Evolutionary conservation across 2,888 invertebrate genomes (phyloP).

Genomic region (Tipula unca): DNA sequence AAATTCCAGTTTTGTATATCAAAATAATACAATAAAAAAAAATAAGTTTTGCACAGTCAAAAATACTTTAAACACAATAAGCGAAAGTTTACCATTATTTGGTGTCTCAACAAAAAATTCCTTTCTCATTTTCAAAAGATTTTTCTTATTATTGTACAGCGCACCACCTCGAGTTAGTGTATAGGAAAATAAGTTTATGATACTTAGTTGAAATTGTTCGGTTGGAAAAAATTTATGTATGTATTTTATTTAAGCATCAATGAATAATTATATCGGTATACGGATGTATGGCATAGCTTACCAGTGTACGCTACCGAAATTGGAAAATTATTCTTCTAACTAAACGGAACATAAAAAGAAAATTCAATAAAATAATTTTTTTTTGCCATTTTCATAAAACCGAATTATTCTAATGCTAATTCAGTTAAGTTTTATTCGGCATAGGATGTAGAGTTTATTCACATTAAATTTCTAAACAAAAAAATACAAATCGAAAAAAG

Average conservation of each 20-base stretch:
- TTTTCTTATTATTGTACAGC: background rate
- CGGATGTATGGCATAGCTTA: no score
- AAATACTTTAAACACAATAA: background rate
- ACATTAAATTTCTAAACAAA: background rate
- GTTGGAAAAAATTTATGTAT: background rate
- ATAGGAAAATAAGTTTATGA: background rate
- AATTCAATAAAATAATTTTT: background rate
- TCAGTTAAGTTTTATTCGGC: background rate
- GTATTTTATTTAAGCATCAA: background rate
- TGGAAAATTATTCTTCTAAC: background rate
- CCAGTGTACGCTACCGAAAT: background rate
- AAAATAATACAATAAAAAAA: background rate
- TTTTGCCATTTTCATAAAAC: background rate
- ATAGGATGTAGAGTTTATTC: background rate
- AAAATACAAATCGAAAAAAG: background rate
- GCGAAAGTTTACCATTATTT: background rate
- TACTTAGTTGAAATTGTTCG: background rate
- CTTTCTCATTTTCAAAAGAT: background rate
- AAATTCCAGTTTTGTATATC: no score
- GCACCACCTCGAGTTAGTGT: background rate
- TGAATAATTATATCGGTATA: background rate
- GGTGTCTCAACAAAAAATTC: background rate
- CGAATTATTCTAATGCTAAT: constrained; percentile 8
- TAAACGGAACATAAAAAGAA: background rate
- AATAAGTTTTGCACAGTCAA: background rate